Base-by-base conservation (phyloP, 1,140 invertebrate genomes). In the Zaprionus taronus region DNA sequence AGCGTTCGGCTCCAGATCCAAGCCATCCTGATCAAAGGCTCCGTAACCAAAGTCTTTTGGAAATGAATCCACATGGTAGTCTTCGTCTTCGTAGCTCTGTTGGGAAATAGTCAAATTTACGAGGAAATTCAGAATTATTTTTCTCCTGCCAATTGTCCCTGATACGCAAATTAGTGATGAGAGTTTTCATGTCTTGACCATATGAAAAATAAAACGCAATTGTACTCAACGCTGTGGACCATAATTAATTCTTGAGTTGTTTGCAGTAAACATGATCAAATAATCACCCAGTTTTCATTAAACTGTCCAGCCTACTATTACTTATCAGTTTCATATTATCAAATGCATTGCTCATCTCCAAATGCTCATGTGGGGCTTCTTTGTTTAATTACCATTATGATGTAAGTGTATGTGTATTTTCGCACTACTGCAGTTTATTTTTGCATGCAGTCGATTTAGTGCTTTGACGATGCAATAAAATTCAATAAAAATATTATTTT, bases 1-100 rank as follows among this genome's bases (percentile, higher is more conserved):
- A 5, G 80, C 72, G 55, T 89, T 90, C 5, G 81, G 75, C 5
- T 85, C 77, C 14, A 84, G 41, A 6, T 80, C 87, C 15, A 92
- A 31, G 22, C 93, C 92, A 79, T 97, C 96, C 41, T 94, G 94
- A 91, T 97, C 97, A 89, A 98, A 98, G 17, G 95, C 95, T 5
- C 97, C 97, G 94, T 99, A 99, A 51, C 96, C 97, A 94, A 98
- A 99, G 91, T 98, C 97, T 93, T 98, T 98, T 17, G 97, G 97
- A 92, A 98, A 98, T 5, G 97, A 98, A 22, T 97, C 96, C 60
- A 92, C 93, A 77, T 93, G 87, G 47, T 92, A 94, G 55, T 95
- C 94, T 61, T 96, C 84, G 83, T 96, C 95, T 91, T 95, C 95
- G 94, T 95, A 96, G 93, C 95, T 96, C 95, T 95, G 38, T 11